Percentiles rank a stretch among this genome's conserved stretches.
These are phyloP conservation scores for Caenorhabditis virilis DNA, from an alignment of 2,888 invertebrate species.

Conservation along the genomic window DNA sequence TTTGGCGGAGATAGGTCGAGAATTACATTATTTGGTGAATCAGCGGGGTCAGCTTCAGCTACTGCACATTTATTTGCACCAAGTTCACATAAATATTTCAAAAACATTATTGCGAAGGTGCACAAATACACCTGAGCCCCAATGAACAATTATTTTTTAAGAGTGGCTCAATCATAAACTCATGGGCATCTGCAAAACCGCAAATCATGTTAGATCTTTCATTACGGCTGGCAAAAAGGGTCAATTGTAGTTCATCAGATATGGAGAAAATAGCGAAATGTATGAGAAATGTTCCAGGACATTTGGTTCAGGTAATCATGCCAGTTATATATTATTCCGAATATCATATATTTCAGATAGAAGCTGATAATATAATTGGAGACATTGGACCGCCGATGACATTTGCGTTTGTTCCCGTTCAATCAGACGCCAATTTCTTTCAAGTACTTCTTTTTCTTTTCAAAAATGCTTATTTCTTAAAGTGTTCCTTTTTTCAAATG, in stretches of 20 bases:
- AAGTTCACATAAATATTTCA: slow-evolving; percentile 78
- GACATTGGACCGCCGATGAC: slow-evolving; percentile 70
- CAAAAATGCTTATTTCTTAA: too few relatives aligned
- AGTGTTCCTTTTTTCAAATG: too few relatives aligned
- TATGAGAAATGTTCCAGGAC: slow-evolving; percentile 73
- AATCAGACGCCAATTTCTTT: slow-evolving; percentile 83
- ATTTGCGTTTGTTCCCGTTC: slow-evolving; percentile 90
- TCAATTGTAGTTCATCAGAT: slow-evolving; percentile 64
- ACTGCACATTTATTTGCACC: slow-evolving; percentile 80
- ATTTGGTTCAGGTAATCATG: slow-evolving; percentile 75
- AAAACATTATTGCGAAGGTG: slow-evolving; percentile 64
- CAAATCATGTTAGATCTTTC: slow-evolving; percentile 73
- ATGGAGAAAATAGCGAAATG: slow-evolving; percentile 75
- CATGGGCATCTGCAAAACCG: slow-evolving; percentile 87
- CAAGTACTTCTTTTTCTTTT: too few relatives aligned
- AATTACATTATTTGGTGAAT: slow-evolving; percentile 79
- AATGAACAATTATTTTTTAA: slow-evolving; percentile 70
- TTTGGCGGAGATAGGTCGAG: slow-evolving; percentile 84
- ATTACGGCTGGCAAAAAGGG: slow-evolving; percentile 50
- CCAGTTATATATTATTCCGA: too few relatives aligned
- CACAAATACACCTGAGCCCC: not conserved
- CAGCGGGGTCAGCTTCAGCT: slow-evolving; percentile 84
- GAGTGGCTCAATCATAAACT: slow-evolving; percentile 87
- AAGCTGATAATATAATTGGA: slow-evolving; percentile 61
- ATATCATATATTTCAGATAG: too few relatives aligned